These are phyloP conservation scores for Poeciliopsis retropinna DNA, from an alignment of 2,113 vertebrate species.

Conservation along the genomic window DNA sequence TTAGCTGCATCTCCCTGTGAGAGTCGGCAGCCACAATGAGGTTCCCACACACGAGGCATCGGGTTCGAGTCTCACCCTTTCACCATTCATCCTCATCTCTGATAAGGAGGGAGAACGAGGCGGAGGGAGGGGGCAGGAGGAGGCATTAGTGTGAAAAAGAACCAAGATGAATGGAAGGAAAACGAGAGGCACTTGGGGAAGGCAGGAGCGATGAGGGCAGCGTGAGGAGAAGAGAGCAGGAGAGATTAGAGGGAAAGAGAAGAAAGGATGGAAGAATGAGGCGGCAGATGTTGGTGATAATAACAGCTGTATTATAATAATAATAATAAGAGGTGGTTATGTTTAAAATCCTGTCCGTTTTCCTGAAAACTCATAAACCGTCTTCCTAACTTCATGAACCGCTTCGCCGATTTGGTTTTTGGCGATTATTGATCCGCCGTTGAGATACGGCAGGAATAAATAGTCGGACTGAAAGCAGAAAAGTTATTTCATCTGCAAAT, in stretches of 20 bases:
- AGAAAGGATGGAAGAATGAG: slow-evolving; percentile 55
- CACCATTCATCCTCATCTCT: slow-evolving; percentile 65
- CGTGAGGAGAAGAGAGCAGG: slow-evolving; percentile 25
- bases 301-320: too few relatives aligned
- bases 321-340: background rate
- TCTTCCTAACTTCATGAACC: background rate
- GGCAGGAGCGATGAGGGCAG: slow-evolving; percentile 31
- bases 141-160: slow-evolving; percentile 50
- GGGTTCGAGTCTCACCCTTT: slow-evolving; percentile 70
- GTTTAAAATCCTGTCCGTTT: background rate
- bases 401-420: background rate
- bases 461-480: background rate
- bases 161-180: slow-evolving; percentile 44
- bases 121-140: slow-evolving; percentile 21
- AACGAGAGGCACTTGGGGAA: slow-evolving; percentile 51
- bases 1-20: slow-evolving; percentile 43
- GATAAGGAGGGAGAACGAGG: slow-evolving; percentile 66
- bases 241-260: slow-evolving; percentile 47
- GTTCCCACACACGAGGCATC: slow-evolving; percentile 77
- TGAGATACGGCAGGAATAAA: background rate
- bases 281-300: slow-evolving; percentile 9
- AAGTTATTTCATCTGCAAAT: background rate
- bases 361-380: background rate
- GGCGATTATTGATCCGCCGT: background rate
- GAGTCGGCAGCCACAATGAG: slow-evolving; percentile 58